phyloP scores from a whole-genome alignment of 2,797 vertebrate species.

The Remorina albescens region DNA sequence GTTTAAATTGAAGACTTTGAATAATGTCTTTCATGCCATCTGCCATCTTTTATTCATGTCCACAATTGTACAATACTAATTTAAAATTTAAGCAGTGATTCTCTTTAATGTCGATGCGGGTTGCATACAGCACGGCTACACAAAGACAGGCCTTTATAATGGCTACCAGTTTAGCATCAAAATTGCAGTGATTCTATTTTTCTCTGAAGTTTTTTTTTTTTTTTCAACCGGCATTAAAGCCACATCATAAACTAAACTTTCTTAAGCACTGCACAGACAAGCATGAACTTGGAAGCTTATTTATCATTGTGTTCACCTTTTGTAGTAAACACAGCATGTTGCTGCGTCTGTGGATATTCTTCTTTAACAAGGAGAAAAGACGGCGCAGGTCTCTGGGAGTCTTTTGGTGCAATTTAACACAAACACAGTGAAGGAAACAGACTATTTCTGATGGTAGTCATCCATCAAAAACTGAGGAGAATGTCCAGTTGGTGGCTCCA shows the following conservation, averaged over 20 bases:
- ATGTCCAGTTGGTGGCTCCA: conserved; percentile 81
- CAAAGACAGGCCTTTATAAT: neutral
- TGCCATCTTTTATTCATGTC: neutral
- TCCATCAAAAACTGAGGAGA: conserved; percentile 78
- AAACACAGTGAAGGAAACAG: conserved; percentile 64
- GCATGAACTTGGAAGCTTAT: conserved; percentile 25
- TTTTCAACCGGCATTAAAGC: conserved; percentile 12
- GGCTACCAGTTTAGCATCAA: conserved; percentile 6
- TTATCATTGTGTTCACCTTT: conserved; percentile 31
- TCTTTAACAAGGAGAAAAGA: conserved; percentile 39
- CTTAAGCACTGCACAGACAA: conserved; percentile 10
- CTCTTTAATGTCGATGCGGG: conserved; percentile 33
- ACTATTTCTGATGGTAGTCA: conserved; percentile 70
- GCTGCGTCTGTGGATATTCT: conserved; percentile 20
- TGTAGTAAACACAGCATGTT: conserved; percentile 16
- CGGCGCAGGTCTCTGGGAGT: conserved; percentile 52
- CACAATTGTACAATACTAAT: conserved; percentile 12
- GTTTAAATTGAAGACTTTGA: conserved; percentile 11
- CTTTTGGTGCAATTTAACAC: conserved; percentile 71
- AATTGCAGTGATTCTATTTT: conserved; percentile 20
- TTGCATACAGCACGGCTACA: conserved; percentile 17
- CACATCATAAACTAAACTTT: conserved; percentile 43
- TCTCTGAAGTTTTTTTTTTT: conserved; percentile 28
- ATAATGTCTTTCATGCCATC: neutral
- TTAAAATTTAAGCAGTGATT: conserved; percentile 21